Evolutionary conservation across 2,888 invertebrate species (phyloP).

Genomic region (Drosophila maculinotata): DNA sequence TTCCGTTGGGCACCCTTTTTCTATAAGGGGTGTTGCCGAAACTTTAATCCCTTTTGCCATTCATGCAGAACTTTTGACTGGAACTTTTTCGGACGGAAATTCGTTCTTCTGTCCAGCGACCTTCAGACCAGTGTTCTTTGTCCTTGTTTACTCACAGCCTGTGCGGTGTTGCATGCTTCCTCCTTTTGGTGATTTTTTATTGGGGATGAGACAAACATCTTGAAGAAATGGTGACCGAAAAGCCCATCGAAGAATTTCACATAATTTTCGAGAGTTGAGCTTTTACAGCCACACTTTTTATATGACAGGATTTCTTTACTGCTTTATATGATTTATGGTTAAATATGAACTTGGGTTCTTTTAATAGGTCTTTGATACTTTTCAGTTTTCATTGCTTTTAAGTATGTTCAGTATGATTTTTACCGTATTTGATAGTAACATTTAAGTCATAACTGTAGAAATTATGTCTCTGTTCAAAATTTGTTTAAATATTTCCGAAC

Average conservation of each 20-base stretch:
- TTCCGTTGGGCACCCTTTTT: slow-evolving; percentile 64
- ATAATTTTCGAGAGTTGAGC: slow-evolving; percentile 35
- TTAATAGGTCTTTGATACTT: not conserved
- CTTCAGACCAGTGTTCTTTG: slow-evolving; percentile 43
- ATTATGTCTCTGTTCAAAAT: too few species aligned
- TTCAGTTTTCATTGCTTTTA: not conserved
- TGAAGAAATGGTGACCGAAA: slow-evolving; percentile 2
- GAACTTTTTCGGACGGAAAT: slow-evolving; percentile 59
- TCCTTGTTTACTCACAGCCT: slow-evolving; percentile 37
- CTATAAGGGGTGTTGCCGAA: slow-evolving; percentile 13
- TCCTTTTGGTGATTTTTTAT: slow-evolving; percentile 23
- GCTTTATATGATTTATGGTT: slow-evolving; percentile 35
- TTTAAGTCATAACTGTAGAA: not conserved
- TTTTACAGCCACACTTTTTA: not conserved
- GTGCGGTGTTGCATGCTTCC: slow-evolving; percentile 53
- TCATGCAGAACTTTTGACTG: slow-evolving; percentile 63
- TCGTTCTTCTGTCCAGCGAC: slow-evolving; percentile 59
- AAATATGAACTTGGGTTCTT: not conserved
- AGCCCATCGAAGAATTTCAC: slow-evolving; percentile 27
- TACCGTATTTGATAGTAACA: too few species aligned
- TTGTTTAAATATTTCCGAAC: not conserved
- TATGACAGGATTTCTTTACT: slow-evolving; percentile 15
- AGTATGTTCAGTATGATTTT: not conserved
- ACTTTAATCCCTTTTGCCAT: slow-evolving; percentile 58
- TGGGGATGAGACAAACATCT: not conserved